phyloP scores from a whole-genome alignment of 1,140 invertebrate species.

The Oppia nitens region DNA sequence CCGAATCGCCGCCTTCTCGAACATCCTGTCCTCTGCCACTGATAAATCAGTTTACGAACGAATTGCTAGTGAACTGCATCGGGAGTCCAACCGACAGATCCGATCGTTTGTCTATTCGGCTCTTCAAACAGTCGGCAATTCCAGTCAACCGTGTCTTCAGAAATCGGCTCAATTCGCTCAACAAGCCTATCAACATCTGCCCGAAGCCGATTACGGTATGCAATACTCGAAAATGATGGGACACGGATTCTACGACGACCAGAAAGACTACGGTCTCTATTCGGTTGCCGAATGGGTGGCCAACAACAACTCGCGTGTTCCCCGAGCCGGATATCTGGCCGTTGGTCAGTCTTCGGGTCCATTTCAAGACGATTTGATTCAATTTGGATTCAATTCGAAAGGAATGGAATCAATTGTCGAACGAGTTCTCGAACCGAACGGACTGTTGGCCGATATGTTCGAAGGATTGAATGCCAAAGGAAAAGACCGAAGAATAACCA shows the following conservation, averaged over 20 bases:
- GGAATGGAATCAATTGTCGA: constrained; percentile 14
- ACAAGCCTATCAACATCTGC: constrained; percentile 6
- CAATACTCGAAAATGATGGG: constrained; percentile 13
- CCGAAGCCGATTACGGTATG: constrained; percentile 4
- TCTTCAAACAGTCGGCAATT: constrained; percentile 16
- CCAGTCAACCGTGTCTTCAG: constrained; percentile 7
- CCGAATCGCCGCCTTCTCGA: constrained; percentile 20
- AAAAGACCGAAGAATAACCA: constrained; percentile 2
- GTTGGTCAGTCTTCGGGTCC: constrained; percentile 6
- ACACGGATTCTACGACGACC: constrained; percentile 10
- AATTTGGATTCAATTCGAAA: constrained; percentile 15
- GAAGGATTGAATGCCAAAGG: not conserved
- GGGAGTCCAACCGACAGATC: constrained; percentile 18
- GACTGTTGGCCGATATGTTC: constrained; percentile 2
- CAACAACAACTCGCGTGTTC: constrained; percentile 12
- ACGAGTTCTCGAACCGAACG: constrained; percentile 5
- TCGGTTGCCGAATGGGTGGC: constrained; percentile 9
- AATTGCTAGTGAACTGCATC: constrained; percentile 17
- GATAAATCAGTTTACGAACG: constrained; percentile 15
- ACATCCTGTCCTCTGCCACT: constrained; percentile 15
- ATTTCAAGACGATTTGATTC: not conserved
- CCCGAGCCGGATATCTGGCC: constrained; percentile 13
- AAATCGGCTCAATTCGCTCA: constrained; percentile 9
- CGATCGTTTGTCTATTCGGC: constrained; percentile 14
- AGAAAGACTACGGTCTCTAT: constrained; percentile 9